Conservation (phyloP, 2,797 vertebrate species). For the Xerus rutilus region DNA sequence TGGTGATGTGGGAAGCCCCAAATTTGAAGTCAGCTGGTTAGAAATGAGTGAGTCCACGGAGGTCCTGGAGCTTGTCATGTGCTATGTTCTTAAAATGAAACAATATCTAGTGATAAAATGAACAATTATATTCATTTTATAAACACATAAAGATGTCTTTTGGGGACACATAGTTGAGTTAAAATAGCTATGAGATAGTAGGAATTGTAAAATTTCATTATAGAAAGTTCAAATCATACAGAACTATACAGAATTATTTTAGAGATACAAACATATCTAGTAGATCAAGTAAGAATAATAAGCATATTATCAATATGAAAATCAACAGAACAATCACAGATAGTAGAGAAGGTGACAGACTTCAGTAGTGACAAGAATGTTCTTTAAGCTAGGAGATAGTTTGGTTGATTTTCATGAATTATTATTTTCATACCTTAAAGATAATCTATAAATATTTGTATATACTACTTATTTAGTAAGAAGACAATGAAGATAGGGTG, state of each 20-base stretch:
- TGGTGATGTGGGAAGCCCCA: too few relatives aligned
- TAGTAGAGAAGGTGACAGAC: not conserved
- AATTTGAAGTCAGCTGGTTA: too few relatives aligned
- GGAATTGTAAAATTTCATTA: not conserved
- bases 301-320: not conserved
- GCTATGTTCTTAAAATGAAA: not conserved
- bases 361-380: not conserved
- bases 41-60: too few relatives aligned
- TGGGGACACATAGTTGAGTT: not conserved
- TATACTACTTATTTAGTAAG: not conserved
- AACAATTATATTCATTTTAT: not conserved
- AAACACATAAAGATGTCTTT: not conserved
- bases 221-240: not conserved
- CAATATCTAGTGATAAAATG: not conserved
- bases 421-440: conserved; percentile 8
- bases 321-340: not conserved
- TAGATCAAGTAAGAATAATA: not conserved
- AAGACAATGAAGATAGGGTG: conserved; percentile 38
- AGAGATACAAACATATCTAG: not conserved
- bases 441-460: not conserved
- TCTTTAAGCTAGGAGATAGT: not conserved
- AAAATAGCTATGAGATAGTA: not conserved
- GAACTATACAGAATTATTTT: not conserved
- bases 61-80: not conserved
- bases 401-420: conserved; percentile 1